These are phyloP conservation scores for Drosophila fuyamai DNA, from an alignment of 1,140 invertebrate genomes.

Conservation along the genomic window DNA sequence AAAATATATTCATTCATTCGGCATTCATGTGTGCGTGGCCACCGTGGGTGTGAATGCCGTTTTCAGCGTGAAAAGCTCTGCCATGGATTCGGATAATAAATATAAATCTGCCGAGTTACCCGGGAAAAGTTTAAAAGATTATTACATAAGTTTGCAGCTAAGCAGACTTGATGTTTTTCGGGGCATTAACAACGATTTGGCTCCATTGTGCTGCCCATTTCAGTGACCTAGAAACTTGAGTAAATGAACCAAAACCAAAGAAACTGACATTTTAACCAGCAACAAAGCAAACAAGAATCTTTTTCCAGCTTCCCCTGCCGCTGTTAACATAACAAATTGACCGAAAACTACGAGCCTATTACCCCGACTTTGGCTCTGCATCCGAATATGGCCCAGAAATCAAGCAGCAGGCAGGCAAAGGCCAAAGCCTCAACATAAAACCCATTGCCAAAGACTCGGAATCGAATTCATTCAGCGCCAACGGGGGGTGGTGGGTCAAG, in stretches of 20 bases:
- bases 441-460: conserved; percentile 61
- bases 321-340: conserved; percentile 75
- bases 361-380: conserved; percentile 56
- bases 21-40: conserved; percentile 33
- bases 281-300: conserved; percentile 60
- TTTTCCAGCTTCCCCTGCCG: conserved; percentile 1
- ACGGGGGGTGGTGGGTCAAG: conserved; percentile 8
- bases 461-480: conserved; percentile 41
- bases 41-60: conserved; percentile 47
- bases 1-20: conserved; percentile 76
- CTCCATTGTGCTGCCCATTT: conserved; percentile 54
- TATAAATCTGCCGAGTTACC: conserved; percentile 26
- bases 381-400: conserved; percentile 65
- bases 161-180: conserved; percentile 21
- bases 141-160: conserved; percentile 25
- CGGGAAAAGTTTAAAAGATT: conserved; percentile 41
- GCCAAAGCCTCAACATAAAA: conserved; percentile 69
- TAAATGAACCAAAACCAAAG: conserved; percentile 73
- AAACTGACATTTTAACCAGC: conserved; percentile 75
- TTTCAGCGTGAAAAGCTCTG: conserved; percentile 22
- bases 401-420: conserved; percentile 60
- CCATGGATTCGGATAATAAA: conserved; percentile 15
- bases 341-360: conserved; percentile 82
- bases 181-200: conserved; percentile 19
- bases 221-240: conserved; percentile 56